Evolutionary conservation across 2,797 vertebrate species (phyloP).

Genomic region (Gadopsis bispinosus): DNA sequence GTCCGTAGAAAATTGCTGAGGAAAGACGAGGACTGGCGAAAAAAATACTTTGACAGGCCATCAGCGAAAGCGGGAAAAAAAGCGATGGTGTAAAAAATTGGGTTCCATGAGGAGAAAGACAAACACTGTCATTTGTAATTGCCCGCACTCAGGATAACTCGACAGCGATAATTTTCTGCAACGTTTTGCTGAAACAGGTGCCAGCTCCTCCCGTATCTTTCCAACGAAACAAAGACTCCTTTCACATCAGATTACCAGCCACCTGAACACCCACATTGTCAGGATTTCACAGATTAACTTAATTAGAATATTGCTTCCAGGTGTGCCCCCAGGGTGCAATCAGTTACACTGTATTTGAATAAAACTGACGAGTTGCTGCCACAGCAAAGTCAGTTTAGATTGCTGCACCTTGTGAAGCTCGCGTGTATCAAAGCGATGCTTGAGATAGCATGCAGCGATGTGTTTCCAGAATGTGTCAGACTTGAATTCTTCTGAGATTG

Average conservation of each 20-base stretch:
- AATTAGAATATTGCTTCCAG: conserved; percentile 83
- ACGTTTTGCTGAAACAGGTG: conserved; percentile 81
- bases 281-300: conserved; percentile 82
- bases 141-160: conserved; percentile 70
- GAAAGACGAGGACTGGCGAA: conserved; percentile 45
- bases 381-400: conserved; percentile 57
- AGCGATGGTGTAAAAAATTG: conserved; percentile 64
- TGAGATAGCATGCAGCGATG: conserved; percentile 23
- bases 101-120: conserved; percentile 73
- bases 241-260: conserved; percentile 81
- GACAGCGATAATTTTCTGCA: conserved; percentile 76
- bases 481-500: conserved; percentile 46
- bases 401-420: conserved; percentile 38
- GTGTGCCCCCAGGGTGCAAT: conserved; percentile 77
- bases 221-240: conserved; percentile 76
- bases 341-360: conserved; percentile 79
- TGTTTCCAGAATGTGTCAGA: conserved; percentile 53
- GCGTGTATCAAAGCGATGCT: conserved; percentile 39
- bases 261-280: conserved; percentile 81
- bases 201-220: conserved; percentile 72
- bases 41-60: conserved; percentile 68
- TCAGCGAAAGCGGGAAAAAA: conserved; percentile 58
- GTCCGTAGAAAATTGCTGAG: conserved; percentile 60
- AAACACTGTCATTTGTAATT: conserved; percentile 84
- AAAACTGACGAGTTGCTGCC: conserved; percentile 69